These are phyloP conservation scores for Dicentrarchus labrax DNA, from an alignment of 2,113 vertebrate genomes.

Conservation along the genomic window DNA sequence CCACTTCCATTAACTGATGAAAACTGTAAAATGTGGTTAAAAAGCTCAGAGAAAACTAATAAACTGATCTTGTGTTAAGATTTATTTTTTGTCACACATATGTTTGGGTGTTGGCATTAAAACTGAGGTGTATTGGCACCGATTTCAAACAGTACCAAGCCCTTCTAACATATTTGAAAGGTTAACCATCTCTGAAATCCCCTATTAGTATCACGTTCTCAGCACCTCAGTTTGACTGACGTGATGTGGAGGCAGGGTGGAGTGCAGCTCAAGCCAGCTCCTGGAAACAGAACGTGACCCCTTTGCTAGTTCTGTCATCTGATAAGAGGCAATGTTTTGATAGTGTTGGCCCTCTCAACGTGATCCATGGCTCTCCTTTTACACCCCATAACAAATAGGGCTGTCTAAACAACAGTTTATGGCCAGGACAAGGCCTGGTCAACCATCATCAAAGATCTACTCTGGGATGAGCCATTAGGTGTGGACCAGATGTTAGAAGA, in stretches of 20 bases:
- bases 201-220: constrained; percentile 3
- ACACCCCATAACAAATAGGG: constrained; percentile 81
- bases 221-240: constrained; percentile 14
- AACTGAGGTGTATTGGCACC: background rate
- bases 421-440: constrained; percentile 78
- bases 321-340: constrained; percentile 88
- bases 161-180: background rate
- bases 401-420: constrained; percentile 80
- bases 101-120: background rate
- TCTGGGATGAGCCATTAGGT: constrained; percentile 63
- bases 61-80: background rate
- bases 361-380: constrained; percentile 79
- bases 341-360: constrained; percentile 79
- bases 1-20: background rate
- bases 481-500: constrained; percentile 74
- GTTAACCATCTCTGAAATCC: background rate
- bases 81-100: background rate
- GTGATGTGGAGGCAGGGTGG: constrained; percentile 25
- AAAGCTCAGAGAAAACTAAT: background rate
- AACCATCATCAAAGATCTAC: constrained; percentile 76
- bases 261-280: constrained; percentile 29
- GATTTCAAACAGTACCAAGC: background rate
- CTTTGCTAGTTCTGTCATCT: constrained; percentile 80
- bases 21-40: background rate
- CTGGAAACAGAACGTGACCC: constrained; percentile 81